phyloP scores from a whole-genome alignment of 2,888 invertebrate species.

The Sturmia bella region DNA sequence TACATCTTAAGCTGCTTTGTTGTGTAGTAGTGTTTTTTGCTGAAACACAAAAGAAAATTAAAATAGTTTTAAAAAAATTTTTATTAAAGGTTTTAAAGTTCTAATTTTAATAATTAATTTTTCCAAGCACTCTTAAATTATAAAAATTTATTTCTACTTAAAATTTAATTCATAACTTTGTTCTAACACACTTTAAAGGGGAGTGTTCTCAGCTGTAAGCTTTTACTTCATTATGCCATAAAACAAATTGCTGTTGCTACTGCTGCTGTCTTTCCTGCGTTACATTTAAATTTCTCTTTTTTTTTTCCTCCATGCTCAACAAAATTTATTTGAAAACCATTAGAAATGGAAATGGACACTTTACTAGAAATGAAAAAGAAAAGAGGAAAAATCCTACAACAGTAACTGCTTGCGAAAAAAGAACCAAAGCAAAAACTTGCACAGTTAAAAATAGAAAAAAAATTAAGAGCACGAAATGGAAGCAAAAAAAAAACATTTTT shows the following conservation, averaged over 20 bases:
- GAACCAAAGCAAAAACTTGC: neutral
- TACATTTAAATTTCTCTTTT: neutral
- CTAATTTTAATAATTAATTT: too few species aligned
- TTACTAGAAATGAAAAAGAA: neutral
- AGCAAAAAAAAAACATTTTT: slow-evolving; percentile 1
- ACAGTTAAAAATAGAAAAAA: slow-evolving; percentile 4
- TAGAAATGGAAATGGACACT: slow-evolving; percentile 60
- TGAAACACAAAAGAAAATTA: too few species aligned
- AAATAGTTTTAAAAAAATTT: too few species aligned
- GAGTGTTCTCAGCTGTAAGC: slow-evolving; percentile 26
- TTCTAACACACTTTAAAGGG: slow-evolving; percentile 12
- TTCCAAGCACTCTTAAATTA: neutral
- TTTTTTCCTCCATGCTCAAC: neutral
- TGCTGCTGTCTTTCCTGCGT: slow-evolving; percentile 14
- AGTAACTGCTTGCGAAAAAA: neutral
- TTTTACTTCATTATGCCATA: slow-evolving; percentile 39
- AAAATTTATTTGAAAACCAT: slow-evolving; percentile 58
- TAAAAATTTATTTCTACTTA: neutral
- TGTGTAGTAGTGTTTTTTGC: too few species aligned
- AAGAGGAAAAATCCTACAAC: neutral
- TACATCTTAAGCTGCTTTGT: too few species aligned
- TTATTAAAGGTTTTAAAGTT: too few species aligned
- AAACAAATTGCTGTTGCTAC: slow-evolving; percentile 25
- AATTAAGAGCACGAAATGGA: neutral
- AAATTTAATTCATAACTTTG: neutral